phyloP scores from a whole-genome alignment of 2,888 invertebrate genomes.

The Cybosia mesomella region DNA sequence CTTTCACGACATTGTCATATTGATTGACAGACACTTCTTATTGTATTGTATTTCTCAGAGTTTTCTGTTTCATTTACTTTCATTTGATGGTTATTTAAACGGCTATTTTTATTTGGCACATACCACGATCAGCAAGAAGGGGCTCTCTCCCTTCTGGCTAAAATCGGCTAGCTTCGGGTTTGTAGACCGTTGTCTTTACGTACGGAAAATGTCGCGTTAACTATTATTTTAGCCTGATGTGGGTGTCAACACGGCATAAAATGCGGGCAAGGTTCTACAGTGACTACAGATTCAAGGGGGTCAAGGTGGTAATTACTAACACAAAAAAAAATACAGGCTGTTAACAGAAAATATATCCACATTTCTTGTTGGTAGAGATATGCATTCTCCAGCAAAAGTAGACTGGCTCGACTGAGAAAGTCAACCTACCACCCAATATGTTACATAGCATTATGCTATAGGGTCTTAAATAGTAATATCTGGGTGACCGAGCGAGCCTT shows the following conservation, averaged over 20 bases:
- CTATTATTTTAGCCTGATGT: neutral
- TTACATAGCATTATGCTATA: too few species aligned
- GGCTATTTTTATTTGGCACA: neutral
- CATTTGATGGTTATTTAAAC: slow-evolving; percentile 16
- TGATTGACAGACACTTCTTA: slow-evolving; percentile 41
- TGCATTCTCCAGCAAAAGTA: too few species aligned
- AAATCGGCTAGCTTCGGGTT: too few species aligned
- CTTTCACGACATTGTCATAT: slow-evolving; percentile 40
- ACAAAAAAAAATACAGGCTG: neutral
- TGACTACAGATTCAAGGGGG: neutral
- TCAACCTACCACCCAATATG: too few species aligned
- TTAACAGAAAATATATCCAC: neutral
- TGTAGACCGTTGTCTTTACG: too few species aligned
- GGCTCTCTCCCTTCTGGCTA: too few species aligned
- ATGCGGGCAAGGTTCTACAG: slow-evolving; percentile 1
- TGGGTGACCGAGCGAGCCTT: too few species aligned
- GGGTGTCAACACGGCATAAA: neutral
- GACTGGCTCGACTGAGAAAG: too few species aligned
- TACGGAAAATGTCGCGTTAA: neutral
- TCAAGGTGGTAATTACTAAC: neutral
- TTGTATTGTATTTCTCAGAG: slow-evolving; percentile 26
- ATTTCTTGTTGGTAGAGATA: too few species aligned
- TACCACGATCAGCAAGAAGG: too few species aligned
- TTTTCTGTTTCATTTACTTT: slow-evolving; percentile 43
- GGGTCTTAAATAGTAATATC: too few species aligned